These are phyloP conservation scores for Philopotamus ludificatus DNA, from an alignment of 1,140 invertebrate genomes.

Conservation along the genomic window DNA sequence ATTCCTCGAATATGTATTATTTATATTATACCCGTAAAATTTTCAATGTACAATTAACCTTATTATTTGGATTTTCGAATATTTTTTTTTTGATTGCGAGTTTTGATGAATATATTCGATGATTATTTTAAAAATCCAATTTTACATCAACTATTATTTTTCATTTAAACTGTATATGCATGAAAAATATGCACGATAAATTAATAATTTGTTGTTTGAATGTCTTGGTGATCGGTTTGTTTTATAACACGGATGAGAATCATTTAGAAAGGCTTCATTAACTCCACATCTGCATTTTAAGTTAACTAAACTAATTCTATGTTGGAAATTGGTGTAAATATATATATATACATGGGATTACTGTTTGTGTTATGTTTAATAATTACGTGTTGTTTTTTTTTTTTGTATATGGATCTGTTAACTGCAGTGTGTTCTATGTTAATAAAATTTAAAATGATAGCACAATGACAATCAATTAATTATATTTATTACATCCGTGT, in stretches of 20 bases:
- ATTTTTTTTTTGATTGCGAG: not conserved
- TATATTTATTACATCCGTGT: too few species aligned
- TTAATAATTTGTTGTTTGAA: not conserved
- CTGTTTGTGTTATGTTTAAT: too few species aligned
- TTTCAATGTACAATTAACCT: too few species aligned
- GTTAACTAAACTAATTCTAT: constrained; percentile 2
- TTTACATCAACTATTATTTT: not conserved
- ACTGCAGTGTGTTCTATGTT: too few species aligned
- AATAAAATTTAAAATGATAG: too few species aligned
- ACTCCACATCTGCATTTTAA: constrained; percentile 1
- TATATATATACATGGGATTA: not conserved
- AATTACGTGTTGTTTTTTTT: too few species aligned
- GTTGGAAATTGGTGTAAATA: constrained; percentile 3
- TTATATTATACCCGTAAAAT: too few species aligned
- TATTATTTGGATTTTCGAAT: not conserved
- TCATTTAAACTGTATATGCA: too few species aligned
- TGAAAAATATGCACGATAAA: not conserved
- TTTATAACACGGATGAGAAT: constrained; percentile 1
- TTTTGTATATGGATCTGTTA: too few species aligned
- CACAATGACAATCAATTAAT: too few species aligned
- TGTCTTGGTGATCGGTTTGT: constrained; percentile 5
- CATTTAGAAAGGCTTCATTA: not conserved
- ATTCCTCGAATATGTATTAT: too few species aligned
- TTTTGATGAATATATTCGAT: not conserved
- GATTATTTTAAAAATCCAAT: not conserved